phyloP scores from a whole-genome alignment of 2,888 invertebrate genomes.

The Oxyteleia sp. region DNA sequence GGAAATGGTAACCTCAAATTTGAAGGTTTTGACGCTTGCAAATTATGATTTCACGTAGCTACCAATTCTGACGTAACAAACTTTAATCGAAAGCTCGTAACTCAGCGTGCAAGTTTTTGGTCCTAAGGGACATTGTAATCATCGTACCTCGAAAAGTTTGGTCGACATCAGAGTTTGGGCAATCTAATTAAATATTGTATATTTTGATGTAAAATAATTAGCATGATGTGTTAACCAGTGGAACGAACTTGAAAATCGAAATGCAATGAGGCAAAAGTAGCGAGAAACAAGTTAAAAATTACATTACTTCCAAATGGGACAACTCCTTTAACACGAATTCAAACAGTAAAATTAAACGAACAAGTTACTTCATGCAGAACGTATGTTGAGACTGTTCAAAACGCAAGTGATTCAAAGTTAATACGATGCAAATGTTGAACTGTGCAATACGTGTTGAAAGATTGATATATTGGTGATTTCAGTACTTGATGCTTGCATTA shows the following conservation, averaged over 20 bases:
- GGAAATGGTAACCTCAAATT: conserved; percentile 17
- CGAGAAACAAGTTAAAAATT: background rate
- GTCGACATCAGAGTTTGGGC: background rate
- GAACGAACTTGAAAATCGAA: background rate
- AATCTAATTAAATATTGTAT: conserved; percentile 26
- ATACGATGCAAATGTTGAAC: conserved; percentile 1
- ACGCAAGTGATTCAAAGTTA: conserved; percentile 1
- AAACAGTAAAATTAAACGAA: conserved; percentile 40
- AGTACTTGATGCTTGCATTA: background rate
- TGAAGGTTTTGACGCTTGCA: conserved; percentile 22
- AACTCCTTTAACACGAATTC: conserved; percentile 19
- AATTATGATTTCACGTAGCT: conserved; percentile 28
- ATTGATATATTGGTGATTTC: background rate
- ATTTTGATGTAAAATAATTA: conserved; percentile 13
- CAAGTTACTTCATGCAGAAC: conserved; percentile 35
- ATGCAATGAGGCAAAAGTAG: background rate
- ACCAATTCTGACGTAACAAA: conserved; percentile 30
- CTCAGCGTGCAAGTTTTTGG: conserved; percentile 30
- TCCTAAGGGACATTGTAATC: conserved; percentile 19
- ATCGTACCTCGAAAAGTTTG: conserved; percentile 21
- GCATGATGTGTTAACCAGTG: background rate
- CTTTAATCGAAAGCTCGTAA: conserved; percentile 33
- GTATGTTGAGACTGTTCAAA: conserved; percentile 15
- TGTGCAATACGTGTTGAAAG: conserved; percentile 16
- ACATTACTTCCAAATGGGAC: conserved; percentile 3